Evolutionary conservation across 2,888 invertebrate genomes (phyloP).

Genomic region (Polymixis lichenea): DNA sequence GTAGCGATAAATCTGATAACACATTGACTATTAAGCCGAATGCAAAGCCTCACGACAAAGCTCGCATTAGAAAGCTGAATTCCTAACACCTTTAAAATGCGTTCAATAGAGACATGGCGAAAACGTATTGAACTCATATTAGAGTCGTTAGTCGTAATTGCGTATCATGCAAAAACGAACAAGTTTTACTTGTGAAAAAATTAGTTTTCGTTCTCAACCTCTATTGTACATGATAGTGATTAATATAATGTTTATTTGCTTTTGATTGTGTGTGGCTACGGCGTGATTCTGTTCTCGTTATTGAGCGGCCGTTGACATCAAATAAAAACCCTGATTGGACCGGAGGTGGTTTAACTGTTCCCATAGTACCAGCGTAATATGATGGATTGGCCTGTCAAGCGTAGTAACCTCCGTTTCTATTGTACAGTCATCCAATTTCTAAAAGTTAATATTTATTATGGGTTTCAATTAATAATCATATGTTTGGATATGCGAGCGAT

Average conservation of each 20-base stretch:
- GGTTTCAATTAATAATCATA: slow-evolving; percentile 78
- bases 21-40: slow-evolving; percentile 70
- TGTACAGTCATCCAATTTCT: slow-evolving; percentile 79
- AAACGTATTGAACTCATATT: slow-evolving; percentile 80
- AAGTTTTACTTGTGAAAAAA: slow-evolving; percentile 69
- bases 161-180: slow-evolving; percentile 83
- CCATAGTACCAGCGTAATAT: slow-evolving; percentile 75
- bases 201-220: slow-evolving; percentile 75
- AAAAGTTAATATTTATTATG: slow-evolving; percentile 81
- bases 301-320: slow-evolving; percentile 82
- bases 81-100: slow-evolving; percentile 80
- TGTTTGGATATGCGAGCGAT: slow-evolving; percentile 74
- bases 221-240: slow-evolving; percentile 79
- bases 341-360: slow-evolving; percentile 77
- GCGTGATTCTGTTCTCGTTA: slow-evolving; percentile 73
- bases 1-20: slow-evolving; percentile 81
- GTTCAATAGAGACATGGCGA: slow-evolving; percentile 77
- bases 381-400: slow-evolving; percentile 82
- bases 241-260: slow-evolving; percentile 85
- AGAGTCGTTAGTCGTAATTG: slow-evolving; percentile 84
- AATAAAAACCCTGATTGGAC: slow-evolving; percentile 80
- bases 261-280: slow-evolving; percentile 79
- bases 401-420: slow-evolving; percentile 71
- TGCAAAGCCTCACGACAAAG: slow-evolving; percentile 79
- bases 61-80: slow-evolving; percentile 85